phyloP scores from a whole-genome alignment of 2,888 invertebrate genomes.

The Tachina lurida region DNA sequence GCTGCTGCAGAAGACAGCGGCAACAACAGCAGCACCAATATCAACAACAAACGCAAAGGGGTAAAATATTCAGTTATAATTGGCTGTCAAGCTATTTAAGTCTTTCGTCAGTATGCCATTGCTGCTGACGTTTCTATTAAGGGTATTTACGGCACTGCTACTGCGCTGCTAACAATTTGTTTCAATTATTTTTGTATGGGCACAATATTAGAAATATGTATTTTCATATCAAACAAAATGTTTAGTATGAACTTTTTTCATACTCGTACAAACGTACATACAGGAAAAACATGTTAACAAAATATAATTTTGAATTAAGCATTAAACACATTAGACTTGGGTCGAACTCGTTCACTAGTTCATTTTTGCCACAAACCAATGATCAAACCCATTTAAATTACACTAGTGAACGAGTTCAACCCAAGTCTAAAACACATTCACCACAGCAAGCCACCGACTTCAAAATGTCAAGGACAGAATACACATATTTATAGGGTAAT shows the following conservation, averaged over 20 bases:
- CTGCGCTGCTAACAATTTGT: conserved; percentile 26
- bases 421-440: too few relatives aligned
- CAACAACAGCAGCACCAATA: conserved; percentile 50
- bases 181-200: conserved; percentile 26
- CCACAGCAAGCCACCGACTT: too few relatives aligned
- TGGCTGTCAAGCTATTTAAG: conserved; percentile 20
- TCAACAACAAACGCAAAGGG: conserved; percentile 40
- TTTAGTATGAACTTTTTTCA: conserved; percentile 12
- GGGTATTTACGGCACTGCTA: conserved; percentile 53
- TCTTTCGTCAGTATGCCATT: conserved; percentile 10
- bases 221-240: not conserved
- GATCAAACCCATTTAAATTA: too few relatives aligned
- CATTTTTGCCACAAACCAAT: too few relatives aligned
- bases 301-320: too few relatives aligned
- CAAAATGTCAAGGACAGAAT: not conserved
- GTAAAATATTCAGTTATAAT: conserved; percentile 51
- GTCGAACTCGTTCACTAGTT: too few relatives aligned
- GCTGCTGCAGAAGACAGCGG: conserved; percentile 59
- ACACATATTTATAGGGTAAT: not conserved
- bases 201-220: conserved; percentile 14
- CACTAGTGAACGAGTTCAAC: too few relatives aligned
- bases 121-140: conserved; percentile 35
- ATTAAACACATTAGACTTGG: too few relatives aligned
- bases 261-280: too few relatives aligned
- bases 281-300: too few relatives aligned